Evolutionary conservation across 1,140 invertebrate species (phyloP).

Genomic region (Lysiphlebus fabarum): DNA sequence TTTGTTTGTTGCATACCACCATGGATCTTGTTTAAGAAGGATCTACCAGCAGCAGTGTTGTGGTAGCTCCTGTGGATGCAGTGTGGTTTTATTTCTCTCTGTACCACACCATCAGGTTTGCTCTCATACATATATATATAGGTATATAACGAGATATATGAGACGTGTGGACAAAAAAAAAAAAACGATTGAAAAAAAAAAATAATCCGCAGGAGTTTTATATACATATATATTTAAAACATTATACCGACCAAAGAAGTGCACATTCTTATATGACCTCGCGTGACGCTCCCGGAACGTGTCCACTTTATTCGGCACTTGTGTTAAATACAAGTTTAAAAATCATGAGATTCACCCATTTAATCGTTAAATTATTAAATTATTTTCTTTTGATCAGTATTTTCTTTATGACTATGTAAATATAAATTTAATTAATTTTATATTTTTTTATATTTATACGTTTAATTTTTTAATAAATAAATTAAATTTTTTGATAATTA

Average conservation of each 20-base stretch:
- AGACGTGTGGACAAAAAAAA: not conserved
- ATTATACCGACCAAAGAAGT: not conserved
- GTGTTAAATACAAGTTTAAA: constrained; percentile 12
- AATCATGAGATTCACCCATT: constrained; percentile 1
- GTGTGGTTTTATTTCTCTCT: constrained; percentile 16
- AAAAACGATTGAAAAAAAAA: not conserved
- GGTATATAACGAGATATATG: not conserved
- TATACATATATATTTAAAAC: not conserved
- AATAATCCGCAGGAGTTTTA: constrained; percentile 15
- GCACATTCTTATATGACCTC: constrained; percentile 22
- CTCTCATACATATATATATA: constrained; percentile 1
- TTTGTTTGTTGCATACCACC: constrained; percentile 21
- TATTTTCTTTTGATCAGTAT: not conserved
- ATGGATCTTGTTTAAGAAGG: constrained; percentile 19
- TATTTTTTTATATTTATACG: no score
- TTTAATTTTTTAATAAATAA: no score
- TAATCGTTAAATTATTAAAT: constrained; percentile 4
- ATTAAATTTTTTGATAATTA: no score
- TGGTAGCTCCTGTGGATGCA: constrained; percentile 8
- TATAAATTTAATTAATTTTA: no score
- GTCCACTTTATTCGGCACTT: constrained; percentile 26
- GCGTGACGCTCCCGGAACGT: constrained; percentile 20
- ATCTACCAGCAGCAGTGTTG: not conserved
- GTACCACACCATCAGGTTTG: not conserved
- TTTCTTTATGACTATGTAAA: no score